Conservation (phyloP, 2,888 invertebrate genomes). For the Drosophila colorata region DNA sequence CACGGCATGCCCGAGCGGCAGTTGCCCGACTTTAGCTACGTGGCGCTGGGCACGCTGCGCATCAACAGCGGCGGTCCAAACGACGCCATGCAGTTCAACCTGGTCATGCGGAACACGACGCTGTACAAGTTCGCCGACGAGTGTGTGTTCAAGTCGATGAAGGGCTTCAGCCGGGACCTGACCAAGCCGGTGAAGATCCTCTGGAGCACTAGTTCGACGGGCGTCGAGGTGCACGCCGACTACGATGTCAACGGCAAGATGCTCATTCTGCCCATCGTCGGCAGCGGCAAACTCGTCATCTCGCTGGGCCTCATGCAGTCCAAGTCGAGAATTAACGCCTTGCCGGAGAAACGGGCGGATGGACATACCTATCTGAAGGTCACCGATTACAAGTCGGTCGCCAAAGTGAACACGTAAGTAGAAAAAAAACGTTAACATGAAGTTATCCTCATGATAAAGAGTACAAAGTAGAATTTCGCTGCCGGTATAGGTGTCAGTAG, state of each 20-base stretch:
- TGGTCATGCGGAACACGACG: constrained; percentile 57
- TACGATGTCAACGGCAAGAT: constrained; percentile 72
- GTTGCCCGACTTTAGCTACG: constrained; percentile 54
- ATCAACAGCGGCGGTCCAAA: constrained; percentile 50
- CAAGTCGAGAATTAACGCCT: constrained; percentile 32
- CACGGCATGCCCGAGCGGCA: constrained; percentile 52
- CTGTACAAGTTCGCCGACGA: constrained; percentile 48
- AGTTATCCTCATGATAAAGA: not conserved
- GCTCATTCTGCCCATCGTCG: constrained; percentile 66
- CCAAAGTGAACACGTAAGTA: constrained; percentile 60
- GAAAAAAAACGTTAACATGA: not conserved
- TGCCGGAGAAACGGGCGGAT: constrained; percentile 52
- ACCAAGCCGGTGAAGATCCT: constrained; percentile 61
- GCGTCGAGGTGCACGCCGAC: constrained; percentile 55
- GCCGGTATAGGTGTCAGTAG: too few relatives aligned
- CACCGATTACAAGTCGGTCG: constrained; percentile 45
- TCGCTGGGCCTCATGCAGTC: constrained; percentile 38
- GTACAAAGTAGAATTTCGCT: too few relatives aligned
- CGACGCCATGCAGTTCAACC: constrained; percentile 59
- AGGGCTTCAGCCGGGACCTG: constrained; percentile 64
- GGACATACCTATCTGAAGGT: constrained; percentile 62
- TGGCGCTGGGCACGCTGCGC: constrained; percentile 51
- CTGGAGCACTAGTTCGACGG: constrained; percentile 10
- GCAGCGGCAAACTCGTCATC: constrained; percentile 60
- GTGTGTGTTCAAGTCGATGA: constrained; percentile 44